phyloP scores from a whole-genome alignment of 1,140 invertebrate species.

The Helicorthomorpha holstii region DNA sequence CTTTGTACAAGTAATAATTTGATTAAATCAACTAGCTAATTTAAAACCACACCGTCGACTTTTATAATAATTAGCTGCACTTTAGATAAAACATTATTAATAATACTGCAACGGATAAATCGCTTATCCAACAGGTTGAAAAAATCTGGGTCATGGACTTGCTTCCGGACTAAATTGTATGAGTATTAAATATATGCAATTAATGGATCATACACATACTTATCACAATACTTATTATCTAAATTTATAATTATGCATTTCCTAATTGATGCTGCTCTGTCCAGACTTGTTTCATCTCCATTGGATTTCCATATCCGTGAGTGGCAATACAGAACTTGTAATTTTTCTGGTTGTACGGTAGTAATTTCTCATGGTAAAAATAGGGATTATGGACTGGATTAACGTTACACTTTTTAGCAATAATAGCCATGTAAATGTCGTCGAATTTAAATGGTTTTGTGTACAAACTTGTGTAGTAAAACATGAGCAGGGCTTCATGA shows the following conservation, averaged over 20 bases:
- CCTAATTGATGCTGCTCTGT: slow-evolving; percentile 54
- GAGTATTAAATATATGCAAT: too few species aligned
- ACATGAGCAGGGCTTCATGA: slow-evolving; percentile 43
- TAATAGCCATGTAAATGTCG: slow-evolving; percentile 66
- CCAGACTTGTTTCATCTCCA: slow-evolving; percentile 56
- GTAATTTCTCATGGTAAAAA: slow-evolving; percentile 64
- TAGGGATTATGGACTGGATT: slow-evolving; percentile 58
- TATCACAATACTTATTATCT: too few species aligned
- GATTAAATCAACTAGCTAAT: too few species aligned
- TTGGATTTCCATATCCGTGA: slow-evolving; percentile 58
- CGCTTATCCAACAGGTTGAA: too few species aligned
- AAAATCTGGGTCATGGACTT: too few species aligned
- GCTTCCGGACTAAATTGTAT: too few species aligned
- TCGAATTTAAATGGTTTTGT: slow-evolving; percentile 72
- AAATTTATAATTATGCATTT: slow-evolving; percentile 53
- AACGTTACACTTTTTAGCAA: slow-evolving; percentile 60
- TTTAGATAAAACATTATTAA: too few species aligned
- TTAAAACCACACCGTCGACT: too few species aligned
- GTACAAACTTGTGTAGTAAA: slow-evolving; percentile 62
- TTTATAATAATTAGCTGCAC: too few species aligned
- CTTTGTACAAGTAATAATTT: too few species aligned
- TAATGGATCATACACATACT: too few species aligned
- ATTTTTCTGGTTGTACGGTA: slow-evolving; percentile 42
- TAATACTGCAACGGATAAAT: too few species aligned
- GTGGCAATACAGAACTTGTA: slow-evolving; percentile 65